These are phyloP conservation scores for Pyrrhosoma nymphula DNA, from an alignment of 2,888 invertebrate species.

Conservation along the genomic window DNA sequence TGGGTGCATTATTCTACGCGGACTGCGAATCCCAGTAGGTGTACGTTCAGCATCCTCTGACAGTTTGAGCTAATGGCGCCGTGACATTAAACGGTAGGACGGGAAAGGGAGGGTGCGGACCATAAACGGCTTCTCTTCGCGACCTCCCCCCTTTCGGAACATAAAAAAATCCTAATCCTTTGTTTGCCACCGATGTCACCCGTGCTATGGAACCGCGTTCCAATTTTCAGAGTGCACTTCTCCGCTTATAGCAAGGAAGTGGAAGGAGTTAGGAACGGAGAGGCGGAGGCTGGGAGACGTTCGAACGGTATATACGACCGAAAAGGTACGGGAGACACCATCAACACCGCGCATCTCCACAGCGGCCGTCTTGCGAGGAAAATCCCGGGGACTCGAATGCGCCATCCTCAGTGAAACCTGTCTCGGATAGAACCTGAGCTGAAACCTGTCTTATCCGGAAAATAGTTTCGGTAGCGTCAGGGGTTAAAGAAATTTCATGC, in stretches of 20 bases:
- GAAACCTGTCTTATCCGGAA: too few species aligned
- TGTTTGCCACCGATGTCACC: not conserved
- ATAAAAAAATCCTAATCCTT: not conserved
- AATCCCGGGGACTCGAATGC: not conserved
- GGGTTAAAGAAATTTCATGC: too few species aligned
- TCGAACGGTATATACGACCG: not conserved
- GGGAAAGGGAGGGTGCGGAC: not conserved
- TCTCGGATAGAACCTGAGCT: too few species aligned
- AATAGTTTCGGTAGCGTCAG: too few species aligned
- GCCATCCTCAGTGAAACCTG: not conserved
- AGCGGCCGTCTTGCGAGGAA: too few species aligned
- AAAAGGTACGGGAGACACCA: not conserved
- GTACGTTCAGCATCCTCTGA: not conserved
- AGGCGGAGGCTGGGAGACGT: not conserved
- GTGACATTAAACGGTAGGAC: not conserved
- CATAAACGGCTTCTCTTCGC: not conserved
- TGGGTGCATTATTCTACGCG: slow-evolving; percentile 31
- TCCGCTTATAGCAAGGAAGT: not conserved
- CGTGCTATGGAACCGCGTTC: slow-evolving; percentile 19
- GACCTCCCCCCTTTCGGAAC: not conserved
- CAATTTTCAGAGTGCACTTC: not conserved
- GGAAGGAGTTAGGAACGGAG: not conserved
- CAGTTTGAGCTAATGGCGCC: slow-evolving; percentile 22
- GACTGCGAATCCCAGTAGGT: not conserved
- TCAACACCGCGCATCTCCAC: not conserved